Base-by-base conservation (phyloP, 1,140 invertebrate species). In the Neomicropteryx cornuta region DNA sequence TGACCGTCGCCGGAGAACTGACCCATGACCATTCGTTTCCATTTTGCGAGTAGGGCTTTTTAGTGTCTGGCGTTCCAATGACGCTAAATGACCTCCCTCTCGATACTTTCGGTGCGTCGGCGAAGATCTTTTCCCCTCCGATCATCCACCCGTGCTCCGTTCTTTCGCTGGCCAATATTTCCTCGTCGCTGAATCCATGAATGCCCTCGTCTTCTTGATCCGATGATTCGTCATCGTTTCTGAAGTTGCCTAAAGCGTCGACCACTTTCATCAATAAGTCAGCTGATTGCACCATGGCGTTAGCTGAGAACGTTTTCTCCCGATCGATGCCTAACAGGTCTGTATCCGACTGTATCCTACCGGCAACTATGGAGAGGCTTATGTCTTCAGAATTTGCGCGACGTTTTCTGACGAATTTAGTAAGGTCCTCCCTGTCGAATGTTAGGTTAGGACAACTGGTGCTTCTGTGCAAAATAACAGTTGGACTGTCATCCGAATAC, bases 301-400 rank as follows among this genome's bases (percentile, higher is more conserved):
- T 68, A 32, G 60, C 70, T 36, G 70, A 73, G 52, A 87, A 87
- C 1, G 84, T 87, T 39, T 77, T 79, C 37, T 76, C 76, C 48
- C 79, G 79, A 48, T 88, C 82, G 39, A 87, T 84, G 18, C 76
- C 70, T 46, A 79, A 71, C 11, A 87, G 57, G 55, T 87, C 82
- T 0, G 78, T 81, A 50, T 86, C 83, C 3, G 81, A 86, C 36
- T 79, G 74, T 18, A 78, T 75, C 18, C 76, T 62, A n/a, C 69
- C 60, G 27, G 80, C 62, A 41, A 70, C 62, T 29, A 60, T 59
- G 3, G 53, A 50, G 14, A 63, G 49, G 29, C 56, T 48, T 23
- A 70, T 66, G 27, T 72, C 71, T 47, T 76, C 71, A 2, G 77
- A 80, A 47, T 74, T 74, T 4, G 77, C 75, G 23, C 76, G 61